These are phyloP conservation scores for Copidosoma aretas DNA, from an alignment of 2,888 invertebrate genomes.

Conservation along the genomic window DNA sequence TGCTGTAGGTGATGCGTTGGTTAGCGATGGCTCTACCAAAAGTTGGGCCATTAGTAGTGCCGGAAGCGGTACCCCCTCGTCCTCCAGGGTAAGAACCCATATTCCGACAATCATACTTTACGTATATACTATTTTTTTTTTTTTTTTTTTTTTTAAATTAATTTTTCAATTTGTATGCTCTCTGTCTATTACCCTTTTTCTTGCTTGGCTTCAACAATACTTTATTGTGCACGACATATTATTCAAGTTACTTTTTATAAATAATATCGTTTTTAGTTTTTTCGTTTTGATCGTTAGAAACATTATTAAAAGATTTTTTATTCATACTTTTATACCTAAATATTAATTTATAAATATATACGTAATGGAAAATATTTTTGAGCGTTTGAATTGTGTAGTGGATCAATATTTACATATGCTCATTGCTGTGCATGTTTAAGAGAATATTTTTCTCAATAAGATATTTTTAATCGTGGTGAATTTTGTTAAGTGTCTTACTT, in stretches of 20 bases:
- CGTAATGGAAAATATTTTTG: conserved; percentile 41
- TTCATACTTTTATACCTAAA: not conserved
- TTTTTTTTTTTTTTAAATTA: conserved; percentile 41
- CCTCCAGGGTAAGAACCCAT: conserved; percentile 70
- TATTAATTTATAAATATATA: conserved; percentile 25
- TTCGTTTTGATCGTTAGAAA: not conserved
- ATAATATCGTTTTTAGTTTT: conserved; percentile 15
- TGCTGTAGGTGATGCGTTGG: conserved; percentile 62
- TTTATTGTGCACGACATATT: conserved; percentile 56
- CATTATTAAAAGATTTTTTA: not conserved
- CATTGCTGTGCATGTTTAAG: conserved; percentile 41
- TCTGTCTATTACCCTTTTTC: conserved; percentile 56
- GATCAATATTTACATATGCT: conserved; percentile 31
- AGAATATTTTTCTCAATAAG: conserved; percentile 23
- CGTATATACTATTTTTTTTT: conserved; percentile 45
- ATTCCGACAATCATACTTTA: conserved; percentile 59
- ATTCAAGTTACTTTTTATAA: conserved; percentile 21
- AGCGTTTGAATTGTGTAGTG: conserved; percentile 47
- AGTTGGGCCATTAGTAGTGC: conserved; percentile 63
- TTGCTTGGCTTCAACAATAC: conserved; percentile 59
- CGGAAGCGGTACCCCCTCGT: conserved; percentile 65
- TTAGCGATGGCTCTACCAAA: conserved; percentile 63
- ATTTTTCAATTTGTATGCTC: conserved; percentile 53
- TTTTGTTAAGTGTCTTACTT: too few species aligned
- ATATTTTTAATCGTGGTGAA: conserved; percentile 24